Percentiles rank a stretch among this genome's conserved stretches.
Conservation (phyloP, 2,113 vertebrate species). For the Dromaius novaehollandiae region DNA sequence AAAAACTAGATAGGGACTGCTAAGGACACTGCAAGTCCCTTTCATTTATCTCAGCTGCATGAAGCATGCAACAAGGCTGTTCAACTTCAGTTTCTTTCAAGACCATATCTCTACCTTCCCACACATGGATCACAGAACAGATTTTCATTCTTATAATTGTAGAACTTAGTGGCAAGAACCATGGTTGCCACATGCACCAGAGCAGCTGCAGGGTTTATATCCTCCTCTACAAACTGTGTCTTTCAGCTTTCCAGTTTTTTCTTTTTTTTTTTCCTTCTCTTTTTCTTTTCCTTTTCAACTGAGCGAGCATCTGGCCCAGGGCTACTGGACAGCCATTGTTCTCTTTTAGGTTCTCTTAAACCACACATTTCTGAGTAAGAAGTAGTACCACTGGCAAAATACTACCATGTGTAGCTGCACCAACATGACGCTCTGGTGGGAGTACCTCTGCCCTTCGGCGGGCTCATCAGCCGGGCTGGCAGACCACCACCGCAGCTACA, state of each 20-base stretch:
- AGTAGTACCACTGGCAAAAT: neutral
- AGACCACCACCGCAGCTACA: rapidly evolving
- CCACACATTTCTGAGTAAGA: neutral
- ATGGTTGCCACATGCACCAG: neutral
- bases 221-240: neutral
- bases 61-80: neutral
- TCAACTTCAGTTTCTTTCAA: neutral
- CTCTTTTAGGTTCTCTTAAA: neutral
- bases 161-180: rapidly evolving
- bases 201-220: neutral
- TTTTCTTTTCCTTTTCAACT: neutral
- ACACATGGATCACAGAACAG: neutral
- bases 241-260: neutral
- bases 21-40: neutral
- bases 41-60: neutral
- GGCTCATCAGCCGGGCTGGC: neutral
- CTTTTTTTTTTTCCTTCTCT: too few relatives aligned
- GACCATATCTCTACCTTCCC: neutral
- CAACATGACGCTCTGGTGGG: neutral
- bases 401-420: rapidly evolving
- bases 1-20: neutral
- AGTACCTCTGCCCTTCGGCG: neutral
- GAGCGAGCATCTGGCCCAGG: neutral
- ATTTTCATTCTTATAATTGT: neutral
- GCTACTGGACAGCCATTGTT: neutral